Evolutionary conservation across 2,113 vertebrate species (phyloP).

Genomic region (Camelus bactrianus): DNA sequence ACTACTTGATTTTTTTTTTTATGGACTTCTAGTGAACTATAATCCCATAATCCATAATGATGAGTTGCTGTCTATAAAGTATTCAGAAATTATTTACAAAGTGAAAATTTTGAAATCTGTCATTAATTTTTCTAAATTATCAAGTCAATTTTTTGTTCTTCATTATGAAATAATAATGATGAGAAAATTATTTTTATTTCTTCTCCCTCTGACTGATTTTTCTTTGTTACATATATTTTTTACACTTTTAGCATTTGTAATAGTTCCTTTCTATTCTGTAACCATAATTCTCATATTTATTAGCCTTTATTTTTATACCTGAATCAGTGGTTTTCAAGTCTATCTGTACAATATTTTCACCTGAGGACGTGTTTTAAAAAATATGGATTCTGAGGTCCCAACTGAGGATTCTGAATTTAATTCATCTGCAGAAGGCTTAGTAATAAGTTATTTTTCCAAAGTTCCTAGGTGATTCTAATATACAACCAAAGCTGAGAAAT

Average conservation of each 20-base stretch:
- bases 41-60: background rate
- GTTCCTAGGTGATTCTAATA: background rate
- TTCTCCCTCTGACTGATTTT: background rate
- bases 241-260: background rate
- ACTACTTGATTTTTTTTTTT: background rate
- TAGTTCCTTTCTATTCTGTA: background rate
- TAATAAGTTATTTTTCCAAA: background rate
- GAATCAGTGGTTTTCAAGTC: background rate
- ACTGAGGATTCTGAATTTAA: background rate
- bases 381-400: background rate
- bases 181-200: background rate
- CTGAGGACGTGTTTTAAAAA: background rate
- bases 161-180: background rate
- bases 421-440: background rate
- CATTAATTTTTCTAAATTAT: background rate
- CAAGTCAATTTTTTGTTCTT: background rate
- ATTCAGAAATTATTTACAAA: background rate
- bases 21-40: background rate
- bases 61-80: background rate
- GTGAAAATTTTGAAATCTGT: background rate
- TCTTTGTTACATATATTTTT: background rate
- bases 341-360: background rate
- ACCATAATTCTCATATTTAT: background rate
- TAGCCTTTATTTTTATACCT: background rate
- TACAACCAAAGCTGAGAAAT: background rate